phyloP scores from a whole-genome alignment of 2,797 vertebrate species.

The Leontopithecus rosalia region DNA sequence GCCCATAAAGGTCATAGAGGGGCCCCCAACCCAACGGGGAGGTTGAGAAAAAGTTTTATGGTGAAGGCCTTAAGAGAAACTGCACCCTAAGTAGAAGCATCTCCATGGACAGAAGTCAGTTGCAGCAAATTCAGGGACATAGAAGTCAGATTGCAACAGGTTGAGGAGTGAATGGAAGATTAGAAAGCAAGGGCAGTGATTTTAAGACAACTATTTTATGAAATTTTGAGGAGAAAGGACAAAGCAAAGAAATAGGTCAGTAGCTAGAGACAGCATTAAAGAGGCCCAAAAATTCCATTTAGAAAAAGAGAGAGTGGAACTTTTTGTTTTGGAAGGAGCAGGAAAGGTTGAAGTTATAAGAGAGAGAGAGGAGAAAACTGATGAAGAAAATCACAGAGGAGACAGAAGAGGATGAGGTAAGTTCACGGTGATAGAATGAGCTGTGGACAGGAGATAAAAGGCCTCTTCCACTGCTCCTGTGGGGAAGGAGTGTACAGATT shows the following conservation, averaged over 20 bases:
- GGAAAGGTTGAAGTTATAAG: neutral
- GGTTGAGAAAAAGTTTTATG: neutral
- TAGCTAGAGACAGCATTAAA: neutral
- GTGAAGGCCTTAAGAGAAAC: neutral
- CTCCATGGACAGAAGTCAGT: neutral
- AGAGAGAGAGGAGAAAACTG: neutral
- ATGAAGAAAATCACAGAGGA: slow-evolving; percentile 25
- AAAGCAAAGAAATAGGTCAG: neutral
- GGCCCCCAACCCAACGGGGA: neutral
- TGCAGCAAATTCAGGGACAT: neutral
- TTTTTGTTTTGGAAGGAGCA: slow-evolving; percentile 18
- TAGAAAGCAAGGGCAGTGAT: neutral
- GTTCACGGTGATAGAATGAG: neutral
- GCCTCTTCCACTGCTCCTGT: neutral
- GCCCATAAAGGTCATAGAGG: neutral
- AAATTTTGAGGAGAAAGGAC: slow-evolving; percentile 23
- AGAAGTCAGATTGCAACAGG: neutral
- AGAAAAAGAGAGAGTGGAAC: neutral
- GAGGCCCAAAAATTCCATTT: neutral
- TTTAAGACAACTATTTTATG: neutral
- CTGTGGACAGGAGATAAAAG: neutral
- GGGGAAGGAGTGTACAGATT: neutral
- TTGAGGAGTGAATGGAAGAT: neutral
- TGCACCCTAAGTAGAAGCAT: neutral
- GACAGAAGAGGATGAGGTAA: neutral